phyloP scores from a whole-genome alignment of 2,888 invertebrate species.

The Sinelater perroti region DNA sequence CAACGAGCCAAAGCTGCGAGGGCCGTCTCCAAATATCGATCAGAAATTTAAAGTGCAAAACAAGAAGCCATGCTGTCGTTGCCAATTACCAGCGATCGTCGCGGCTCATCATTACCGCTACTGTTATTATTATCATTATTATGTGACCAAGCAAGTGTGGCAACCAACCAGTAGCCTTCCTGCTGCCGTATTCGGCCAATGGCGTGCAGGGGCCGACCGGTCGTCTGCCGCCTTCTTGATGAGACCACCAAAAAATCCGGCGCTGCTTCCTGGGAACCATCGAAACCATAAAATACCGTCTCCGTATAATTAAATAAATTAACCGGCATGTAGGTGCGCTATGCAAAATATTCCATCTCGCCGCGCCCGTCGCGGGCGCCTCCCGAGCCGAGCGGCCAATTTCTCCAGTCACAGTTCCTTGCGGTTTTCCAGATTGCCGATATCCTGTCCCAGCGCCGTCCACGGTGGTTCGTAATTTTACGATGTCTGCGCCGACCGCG shows the following conservation, averaged over 20 bases:
- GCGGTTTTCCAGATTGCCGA: conserved; percentile 48
- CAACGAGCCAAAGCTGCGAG: too few species aligned
- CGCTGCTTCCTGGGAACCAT: conserved; percentile 41
- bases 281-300: conserved; percentile 23
- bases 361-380: background rate
- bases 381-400: conserved; percentile 15
- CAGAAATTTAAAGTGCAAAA: conserved; percentile 29
- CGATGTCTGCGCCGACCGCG: conserved; percentile 47
- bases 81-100: conserved; percentile 54
- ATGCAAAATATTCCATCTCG: conserved; percentile 6
- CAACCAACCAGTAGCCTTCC: conserved; percentile 56
- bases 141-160: conserved; percentile 54
- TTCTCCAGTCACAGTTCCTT: conserved; percentile 41
- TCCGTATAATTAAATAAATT: conserved; percentile 16
- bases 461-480: conserved; percentile 47
- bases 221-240: conserved; percentile 53
- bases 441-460: conserved; percentile 47
- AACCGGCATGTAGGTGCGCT: conserved; percentile 2
- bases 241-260: conserved; percentile 54
- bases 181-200: conserved; percentile 47
- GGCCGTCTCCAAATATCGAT: too few species aligned
- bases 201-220: conserved; percentile 47
- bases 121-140: conserved; percentile 60
- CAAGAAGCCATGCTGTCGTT: conserved; percentile 56
- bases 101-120: conserved; percentile 57